Conservation (phyloP, 2,113 vertebrate species). For the Mola mola region DNA sequence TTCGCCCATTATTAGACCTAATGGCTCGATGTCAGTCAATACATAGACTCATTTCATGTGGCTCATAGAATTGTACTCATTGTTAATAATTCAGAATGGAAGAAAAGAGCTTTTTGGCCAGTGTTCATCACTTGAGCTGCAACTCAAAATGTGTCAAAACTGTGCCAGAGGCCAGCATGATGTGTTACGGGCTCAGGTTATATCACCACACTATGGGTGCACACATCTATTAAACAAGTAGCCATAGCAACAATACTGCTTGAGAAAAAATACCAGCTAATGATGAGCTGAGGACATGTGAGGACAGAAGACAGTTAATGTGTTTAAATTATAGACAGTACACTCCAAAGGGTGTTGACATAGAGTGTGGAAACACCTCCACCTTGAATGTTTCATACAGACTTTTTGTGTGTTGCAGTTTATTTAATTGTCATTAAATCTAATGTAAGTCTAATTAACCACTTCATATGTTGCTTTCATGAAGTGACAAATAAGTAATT, state of each 20-base stretch:
- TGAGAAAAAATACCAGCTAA: not conserved
- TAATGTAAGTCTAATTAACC: no score
- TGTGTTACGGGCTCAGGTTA: not conserved
- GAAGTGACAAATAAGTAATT: not conserved
- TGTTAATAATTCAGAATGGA: not conserved
- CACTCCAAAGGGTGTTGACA: no score
- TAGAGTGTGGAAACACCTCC: not conserved
- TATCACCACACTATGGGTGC: not conserved
- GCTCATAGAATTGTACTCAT: not conserved
- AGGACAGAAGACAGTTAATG: not conserved
- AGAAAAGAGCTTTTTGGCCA: not conserved
- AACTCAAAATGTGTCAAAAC: not conserved
- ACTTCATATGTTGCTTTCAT: no score
- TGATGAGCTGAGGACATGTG: not conserved
- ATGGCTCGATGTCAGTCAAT: not conserved
- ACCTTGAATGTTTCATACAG: no score
- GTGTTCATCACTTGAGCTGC: not conserved
- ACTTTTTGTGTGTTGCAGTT: no score
- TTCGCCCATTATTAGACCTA: not conserved
- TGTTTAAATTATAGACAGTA: not conserved
- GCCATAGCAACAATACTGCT: constrained; percentile 6
- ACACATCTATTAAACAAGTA: not conserved
- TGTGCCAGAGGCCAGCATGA: not conserved
- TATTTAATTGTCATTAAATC: not conserved
- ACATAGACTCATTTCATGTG: no score